Evolutionary conservation across 2,888 invertebrate species (phyloP).

Genomic region (Venustoraphidia nigricollis): DNA sequence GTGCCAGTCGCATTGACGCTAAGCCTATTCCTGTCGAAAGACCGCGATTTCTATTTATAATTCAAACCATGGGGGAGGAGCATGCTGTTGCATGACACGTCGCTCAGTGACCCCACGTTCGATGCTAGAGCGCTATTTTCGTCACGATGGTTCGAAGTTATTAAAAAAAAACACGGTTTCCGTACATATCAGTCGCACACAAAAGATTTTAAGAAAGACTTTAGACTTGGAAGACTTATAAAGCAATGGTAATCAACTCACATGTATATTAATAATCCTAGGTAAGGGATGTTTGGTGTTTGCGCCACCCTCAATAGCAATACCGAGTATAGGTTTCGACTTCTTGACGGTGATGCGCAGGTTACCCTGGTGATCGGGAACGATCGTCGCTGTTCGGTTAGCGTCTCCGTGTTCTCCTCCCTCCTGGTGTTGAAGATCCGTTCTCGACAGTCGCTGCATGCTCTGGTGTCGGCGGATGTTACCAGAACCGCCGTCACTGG

Average conservation of each 20-base stretch:
- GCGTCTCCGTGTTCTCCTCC: slow-evolving; percentile 12
- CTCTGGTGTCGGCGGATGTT: slow-evolving; percentile 60
- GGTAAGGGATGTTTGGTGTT: slow-evolving; percentile 91
- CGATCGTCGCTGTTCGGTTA: slow-evolving; percentile 38
- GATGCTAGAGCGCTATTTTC: too few species aligned
- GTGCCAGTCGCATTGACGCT: too few species aligned
- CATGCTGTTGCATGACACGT: too few species aligned
- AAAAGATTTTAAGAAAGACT: too few species aligned
- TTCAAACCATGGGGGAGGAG: too few species aligned
- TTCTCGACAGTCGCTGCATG: slow-evolving; percentile 55
- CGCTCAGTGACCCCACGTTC: too few species aligned
- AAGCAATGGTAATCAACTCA: slow-evolving; percentile 40
- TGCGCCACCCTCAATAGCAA: slow-evolving; percentile 94
- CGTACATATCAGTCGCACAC: too few species aligned
- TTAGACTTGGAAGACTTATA: too few species aligned
- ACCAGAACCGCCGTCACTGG: slow-evolving; percentile 32
- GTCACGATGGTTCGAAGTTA: too few species aligned
- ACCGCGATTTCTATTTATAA: neutral
- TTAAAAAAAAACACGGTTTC: too few species aligned
- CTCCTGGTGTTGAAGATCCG: slow-evolving; percentile 30
- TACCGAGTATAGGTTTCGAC: slow-evolving; percentile 85
- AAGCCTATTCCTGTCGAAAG: too few species aligned
- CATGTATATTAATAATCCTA: slow-evolving; percentile 91
- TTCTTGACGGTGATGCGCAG: slow-evolving; percentile 81
- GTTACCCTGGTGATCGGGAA: slow-evolving; percentile 76